Percentiles rank a stretch among this genome's conserved stretches.
Evolutionary conservation across 2,797 vertebrate species (phyloP).

Genomic region (Hippocampus kuda): DNA sequence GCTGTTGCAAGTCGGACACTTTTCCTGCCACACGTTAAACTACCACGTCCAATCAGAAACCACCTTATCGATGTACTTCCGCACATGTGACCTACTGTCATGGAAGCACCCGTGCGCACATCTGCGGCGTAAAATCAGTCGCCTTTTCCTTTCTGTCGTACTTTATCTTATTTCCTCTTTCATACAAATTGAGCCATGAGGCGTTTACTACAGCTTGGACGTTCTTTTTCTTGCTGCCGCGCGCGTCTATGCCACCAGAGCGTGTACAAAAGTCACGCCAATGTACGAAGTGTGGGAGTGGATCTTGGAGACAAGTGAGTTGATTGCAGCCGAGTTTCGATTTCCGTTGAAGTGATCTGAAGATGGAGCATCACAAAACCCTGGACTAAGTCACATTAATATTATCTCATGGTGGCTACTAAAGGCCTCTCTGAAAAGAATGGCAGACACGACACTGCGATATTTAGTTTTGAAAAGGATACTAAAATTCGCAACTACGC

Average conservation of each 20-base stretch:
- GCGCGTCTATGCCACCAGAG: conserved; percentile 56
- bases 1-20: conserved; percentile 1
- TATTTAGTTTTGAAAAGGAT: too few species aligned
- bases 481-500: too few species aligned
- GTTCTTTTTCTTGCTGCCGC: conserved; percentile 25
- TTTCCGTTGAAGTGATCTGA: background rate
- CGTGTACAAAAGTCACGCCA: conserved; percentile 52
- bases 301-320: conserved; percentile 68
- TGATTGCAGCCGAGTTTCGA: conserved; percentile 14
- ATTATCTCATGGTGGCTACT: background rate
- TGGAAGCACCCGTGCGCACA: conserved; percentile 42
- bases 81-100: conserved; percentile 44
- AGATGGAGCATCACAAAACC: background rate
- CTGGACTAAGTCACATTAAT: background rate
- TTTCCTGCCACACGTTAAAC: conserved; percentile 13
- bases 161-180: background rate
- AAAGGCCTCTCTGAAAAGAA: background rate
- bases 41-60: conserved; percentile 46
- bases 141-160: too few species aligned
- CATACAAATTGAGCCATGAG: conserved; percentile 31
- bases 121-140: conserved; percentile 9
- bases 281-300: conserved; percentile 44
- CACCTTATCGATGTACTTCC: conserved; percentile 18
- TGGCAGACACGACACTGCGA: too few species aligned
- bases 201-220: conserved; percentile 33